Base-by-base conservation (phyloP, 2,797 vertebrate genomes). In the Eulemur albifrons region DNA sequence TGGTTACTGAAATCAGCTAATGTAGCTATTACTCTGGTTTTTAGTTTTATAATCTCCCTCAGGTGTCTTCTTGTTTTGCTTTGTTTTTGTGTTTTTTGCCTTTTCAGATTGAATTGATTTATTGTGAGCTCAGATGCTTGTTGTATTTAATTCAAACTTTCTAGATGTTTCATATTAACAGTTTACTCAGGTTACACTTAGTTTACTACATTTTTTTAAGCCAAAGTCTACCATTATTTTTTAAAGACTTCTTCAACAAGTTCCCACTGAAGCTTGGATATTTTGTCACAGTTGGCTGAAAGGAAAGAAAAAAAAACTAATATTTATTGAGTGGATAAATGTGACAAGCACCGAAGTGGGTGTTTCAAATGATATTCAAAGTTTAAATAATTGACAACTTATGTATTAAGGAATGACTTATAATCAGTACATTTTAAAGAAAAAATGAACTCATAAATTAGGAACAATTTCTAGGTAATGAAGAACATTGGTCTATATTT, bases 271-370 rank as follows among this genome's bases (percentile, higher is more conserved):
- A 79, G 35, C 9, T 4, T 10, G 48, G 7, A 54, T 77, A 57
- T 75, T 91, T 93, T 91, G 32, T 79, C 67, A 93, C 27, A 83
- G n/a, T 72, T 91, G 30, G 18, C 61, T 48, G 27, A 82, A 95
- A 85, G 5, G 4, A 88, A 70, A 85, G 38, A 59, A 45, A 59
- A 77, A 93, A 30, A 83, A 52, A 40, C 20, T 72, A 83, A 27
- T 52, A 61, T 69, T 87, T 93, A 11, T 50, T 9, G 14, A n/a
- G n/a, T 82, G 40, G 23, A 70, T 79, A 59, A 70, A 73, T 90
- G 27, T 88, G 43, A 72, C 30, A 38, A 32, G 4, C 43, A 81
- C 0, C 4, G 17, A 45, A 63, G 15, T 70, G 3, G 11, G 10
- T 70, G 30, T 40, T 82, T 84, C 38, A 88, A 83, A 83, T 3